Conservation (phyloP, 2,888 invertebrate species). For the Leptinotarsa tumamoca region DNA sequence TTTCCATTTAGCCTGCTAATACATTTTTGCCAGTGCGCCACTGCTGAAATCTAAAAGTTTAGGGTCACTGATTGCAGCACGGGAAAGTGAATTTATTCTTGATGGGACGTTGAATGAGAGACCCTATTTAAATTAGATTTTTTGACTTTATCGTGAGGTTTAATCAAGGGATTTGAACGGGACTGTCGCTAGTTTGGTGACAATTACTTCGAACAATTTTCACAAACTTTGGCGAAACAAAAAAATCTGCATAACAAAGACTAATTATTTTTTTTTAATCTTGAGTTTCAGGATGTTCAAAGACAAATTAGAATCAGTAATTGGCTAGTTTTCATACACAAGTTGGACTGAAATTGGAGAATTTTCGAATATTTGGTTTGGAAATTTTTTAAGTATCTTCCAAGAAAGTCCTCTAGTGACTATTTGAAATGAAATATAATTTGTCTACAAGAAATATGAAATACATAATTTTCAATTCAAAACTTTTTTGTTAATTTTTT, state of each 20-base stretch:
- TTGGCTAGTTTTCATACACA: neutral
- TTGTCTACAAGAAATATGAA: too few species aligned
- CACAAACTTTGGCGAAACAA: slow-evolving; percentile 3
- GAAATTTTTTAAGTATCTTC: too few species aligned
- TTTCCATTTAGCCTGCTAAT: too few species aligned
- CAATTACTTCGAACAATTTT: slow-evolving; percentile 16
- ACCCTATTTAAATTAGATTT: slow-evolving; percentile 6
- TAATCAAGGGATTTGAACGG: neutral
- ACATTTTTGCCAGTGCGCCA: neutral
- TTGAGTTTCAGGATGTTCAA: neutral
- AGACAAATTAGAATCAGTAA: slow-evolving; percentile 7
- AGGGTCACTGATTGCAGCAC: slow-evolving; percentile 8
- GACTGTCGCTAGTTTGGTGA: slow-evolving; percentile 5
- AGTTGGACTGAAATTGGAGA: neutral
- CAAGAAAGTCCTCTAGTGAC: too few species aligned
- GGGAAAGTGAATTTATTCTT: slow-evolving; percentile 8
- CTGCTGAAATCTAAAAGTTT: neutral
- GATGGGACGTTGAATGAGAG: slow-evolving; percentile 1
- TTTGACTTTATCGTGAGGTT: slow-evolving; percentile 4
- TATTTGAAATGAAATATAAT: too few species aligned
- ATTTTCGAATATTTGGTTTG: too few species aligned
- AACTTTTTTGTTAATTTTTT: too few species aligned
- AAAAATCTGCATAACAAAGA: slow-evolving; percentile 3
- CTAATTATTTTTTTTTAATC: slow-evolving; percentile 13
- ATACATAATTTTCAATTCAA: too few species aligned